A percentile compares a stretch with the other conserved stretches of the same genome.
phyloP scores from a whole-genome alignment of 2,888 invertebrate species.

The Steinernema scapterisci region DNA sequence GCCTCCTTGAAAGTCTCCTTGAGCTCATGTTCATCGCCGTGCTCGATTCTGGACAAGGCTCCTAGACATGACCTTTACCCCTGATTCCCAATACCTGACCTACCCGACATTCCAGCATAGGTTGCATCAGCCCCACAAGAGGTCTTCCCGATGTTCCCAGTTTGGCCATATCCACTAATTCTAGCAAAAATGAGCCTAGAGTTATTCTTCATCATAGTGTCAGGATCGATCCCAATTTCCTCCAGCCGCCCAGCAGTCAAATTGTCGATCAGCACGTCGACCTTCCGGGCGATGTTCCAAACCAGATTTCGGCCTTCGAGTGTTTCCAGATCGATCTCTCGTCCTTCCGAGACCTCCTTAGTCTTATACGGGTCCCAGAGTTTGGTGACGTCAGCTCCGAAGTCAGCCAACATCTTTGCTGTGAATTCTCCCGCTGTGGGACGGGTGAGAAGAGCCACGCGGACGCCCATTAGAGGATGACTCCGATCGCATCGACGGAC shows the following conservation, averaged over 20 bases:
- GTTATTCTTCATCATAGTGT: constrained; percentile 22
- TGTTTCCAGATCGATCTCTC: constrained; percentile 24
- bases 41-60: neutral
- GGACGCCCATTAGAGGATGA: constrained; percentile 25
- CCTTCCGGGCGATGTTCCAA: constrained; percentile 32
- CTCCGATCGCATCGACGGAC: constrained; percentile 9
- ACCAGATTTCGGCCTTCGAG: constrained; percentile 30
- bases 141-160: neutral
- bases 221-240: constrained; percentile 31
- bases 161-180: constrained; percentile 27
- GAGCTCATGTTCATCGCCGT: constrained; percentile 22
- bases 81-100: neutral
- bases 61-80: no score
- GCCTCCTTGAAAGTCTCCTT: constrained; percentile 1
- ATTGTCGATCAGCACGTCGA: constrained; percentile 34
- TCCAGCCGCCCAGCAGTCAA: constrained; percentile 33
- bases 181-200: constrained; percentile 33
- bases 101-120: constrained; percentile 18
- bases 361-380: constrained; percentile 28
- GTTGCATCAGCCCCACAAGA: constrained; percentile 31
- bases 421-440: constrained; percentile 33
- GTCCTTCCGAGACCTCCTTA: constrained; percentile 14
- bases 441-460: constrained; percentile 30
- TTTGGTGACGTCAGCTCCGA: constrained; percentile 29
- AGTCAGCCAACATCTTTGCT: constrained; percentile 28